phyloP scores from a whole-genome alignment of 2,888 invertebrate species.

The Zele albiditarsus region DNA sequence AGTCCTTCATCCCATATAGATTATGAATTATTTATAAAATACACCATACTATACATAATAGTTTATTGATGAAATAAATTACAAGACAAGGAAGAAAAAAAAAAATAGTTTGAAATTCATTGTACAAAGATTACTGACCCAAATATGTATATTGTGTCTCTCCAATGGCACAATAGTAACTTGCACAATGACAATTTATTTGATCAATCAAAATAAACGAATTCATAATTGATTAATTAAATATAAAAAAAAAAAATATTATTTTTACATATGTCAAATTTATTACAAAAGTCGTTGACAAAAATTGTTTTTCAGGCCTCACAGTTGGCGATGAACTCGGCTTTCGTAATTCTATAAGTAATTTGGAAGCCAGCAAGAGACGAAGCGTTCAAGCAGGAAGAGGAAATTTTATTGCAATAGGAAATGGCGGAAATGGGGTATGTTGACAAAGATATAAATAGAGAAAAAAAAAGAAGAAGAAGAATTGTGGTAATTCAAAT shows the following conservation, averaged over 20 bases:
- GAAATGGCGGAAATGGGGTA: constrained; percentile 58
- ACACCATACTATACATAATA: background rate
- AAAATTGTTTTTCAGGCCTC: constrained; percentile 79
- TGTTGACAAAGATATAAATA: constrained; percentile 41
- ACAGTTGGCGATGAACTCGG: constrained; percentile 90
- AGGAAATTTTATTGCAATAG: constrained; percentile 54
- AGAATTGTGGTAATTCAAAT: background rate
- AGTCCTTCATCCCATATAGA: background rate
- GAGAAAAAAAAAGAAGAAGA: background rate
- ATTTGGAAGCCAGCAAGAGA: constrained; percentile 82
- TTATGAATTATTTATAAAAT: background rate
- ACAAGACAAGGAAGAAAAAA: too few relatives aligned
- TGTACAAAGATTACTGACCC: too few relatives aligned
- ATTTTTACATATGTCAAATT: background rate
- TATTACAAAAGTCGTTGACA: constrained; percentile 4
- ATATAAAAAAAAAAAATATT: background rate
- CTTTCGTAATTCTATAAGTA: constrained; percentile 87
- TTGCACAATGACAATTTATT: too few relatives aligned
- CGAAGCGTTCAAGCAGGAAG: constrained; percentile 75
- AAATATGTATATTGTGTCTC: too few relatives aligned
- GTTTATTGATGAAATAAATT: background rate
- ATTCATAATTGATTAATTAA: background rate
- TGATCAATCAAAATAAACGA: too few relatives aligned
- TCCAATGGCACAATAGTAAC: too few relatives aligned
- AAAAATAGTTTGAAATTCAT: too few relatives aligned